Conservation (phyloP, 2,113 vertebrate species). For the Burhinus oedicnemus region DNA sequence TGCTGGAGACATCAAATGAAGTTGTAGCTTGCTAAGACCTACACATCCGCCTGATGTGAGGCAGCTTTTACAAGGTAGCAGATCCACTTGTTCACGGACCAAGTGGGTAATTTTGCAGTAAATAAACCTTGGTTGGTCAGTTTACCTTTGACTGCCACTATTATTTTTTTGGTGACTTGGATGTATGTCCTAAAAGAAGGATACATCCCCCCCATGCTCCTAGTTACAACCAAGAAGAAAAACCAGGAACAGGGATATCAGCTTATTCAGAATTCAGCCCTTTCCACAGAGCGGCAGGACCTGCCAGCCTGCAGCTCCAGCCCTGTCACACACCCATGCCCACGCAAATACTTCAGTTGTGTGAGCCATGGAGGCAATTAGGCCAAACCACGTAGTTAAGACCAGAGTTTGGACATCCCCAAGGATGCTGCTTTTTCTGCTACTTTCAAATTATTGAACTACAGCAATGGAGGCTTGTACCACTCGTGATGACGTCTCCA, state of each 20-base stretch:
- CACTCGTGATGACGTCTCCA: no score
- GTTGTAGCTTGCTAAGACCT: not conserved
- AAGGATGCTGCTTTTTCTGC: not conserved
- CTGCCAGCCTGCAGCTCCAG: not conserved
- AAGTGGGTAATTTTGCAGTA: not conserved
- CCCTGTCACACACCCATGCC: not conserved
- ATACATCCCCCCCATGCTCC: not conserved
- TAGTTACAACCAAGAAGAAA: not conserved
- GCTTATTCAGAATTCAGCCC: not conserved
- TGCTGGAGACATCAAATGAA: not conserved
- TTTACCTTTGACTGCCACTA: not conserved
- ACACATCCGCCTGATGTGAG: not conserved
- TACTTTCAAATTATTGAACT: not conserved
- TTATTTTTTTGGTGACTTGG: not conserved
- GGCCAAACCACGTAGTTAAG: not conserved
- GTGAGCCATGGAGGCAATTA: not conserved
- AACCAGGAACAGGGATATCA: not conserved
- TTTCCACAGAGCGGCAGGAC: not conserved
- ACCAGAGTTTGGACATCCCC: not conserved
- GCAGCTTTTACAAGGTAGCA: not conserved
- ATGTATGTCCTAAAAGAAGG: not conserved
- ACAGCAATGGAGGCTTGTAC: not conserved
- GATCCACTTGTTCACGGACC: not conserved
- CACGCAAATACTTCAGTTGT: fast-evolving
- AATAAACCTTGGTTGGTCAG: not conserved